Conservation (phyloP, 2,113 vertebrate species). For the Callipepla squamata region DNA sequence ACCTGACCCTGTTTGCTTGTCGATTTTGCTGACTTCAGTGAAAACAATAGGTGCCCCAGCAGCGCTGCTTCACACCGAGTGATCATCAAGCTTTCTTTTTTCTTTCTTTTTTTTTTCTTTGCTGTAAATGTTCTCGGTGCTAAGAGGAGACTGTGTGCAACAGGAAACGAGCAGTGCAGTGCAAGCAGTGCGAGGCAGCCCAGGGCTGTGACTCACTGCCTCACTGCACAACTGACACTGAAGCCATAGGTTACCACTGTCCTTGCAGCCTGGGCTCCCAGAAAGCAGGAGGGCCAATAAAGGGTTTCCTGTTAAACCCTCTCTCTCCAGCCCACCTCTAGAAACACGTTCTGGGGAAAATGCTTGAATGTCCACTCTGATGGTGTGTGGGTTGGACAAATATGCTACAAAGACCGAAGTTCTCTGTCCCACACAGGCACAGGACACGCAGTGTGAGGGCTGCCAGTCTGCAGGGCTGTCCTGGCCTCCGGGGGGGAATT, state of each 20-base stretch:
- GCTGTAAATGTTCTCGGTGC: not conserved
- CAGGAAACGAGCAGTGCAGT: conserved; percentile 42
- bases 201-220: conserved; percentile 33
- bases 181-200: conserved; percentile 13
- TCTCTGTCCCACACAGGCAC: not conserved
- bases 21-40: not conserved
- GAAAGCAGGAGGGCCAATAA: not conserved
- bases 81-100: not conserved
- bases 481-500: not conserved
- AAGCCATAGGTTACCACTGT: not conserved
- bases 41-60: not conserved
- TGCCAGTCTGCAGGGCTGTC: accelerated
- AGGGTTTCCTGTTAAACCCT: not conserved
- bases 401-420: not conserved
- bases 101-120: not conserved
- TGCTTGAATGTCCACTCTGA: not conserved
- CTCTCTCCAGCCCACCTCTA: not conserved
- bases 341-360: not conserved
- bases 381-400: not conserved
- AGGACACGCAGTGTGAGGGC: accelerated
- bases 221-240: not conserved
- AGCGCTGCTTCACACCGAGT: not conserved
- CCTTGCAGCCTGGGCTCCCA: not conserved
- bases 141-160: not conserved
- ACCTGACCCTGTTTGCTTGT: not conserved